Evolutionary conservation across 2,113 vertebrate species (phyloP).

Genomic region (Ctenomys sociabilis): DNA sequence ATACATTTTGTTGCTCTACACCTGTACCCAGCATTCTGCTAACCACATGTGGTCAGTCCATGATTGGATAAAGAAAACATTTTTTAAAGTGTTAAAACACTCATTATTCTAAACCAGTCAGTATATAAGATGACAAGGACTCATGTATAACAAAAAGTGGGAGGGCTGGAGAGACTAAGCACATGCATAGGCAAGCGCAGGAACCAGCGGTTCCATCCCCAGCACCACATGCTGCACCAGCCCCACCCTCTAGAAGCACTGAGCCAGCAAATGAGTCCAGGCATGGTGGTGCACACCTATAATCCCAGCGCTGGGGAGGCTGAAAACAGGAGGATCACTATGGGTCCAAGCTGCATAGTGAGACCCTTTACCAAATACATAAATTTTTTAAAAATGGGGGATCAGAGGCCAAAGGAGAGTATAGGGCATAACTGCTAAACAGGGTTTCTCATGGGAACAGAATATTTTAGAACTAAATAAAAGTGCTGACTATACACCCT

Average conservation of each 20-base stretch:
- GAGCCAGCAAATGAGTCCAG: no score
- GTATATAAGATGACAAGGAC: not conserved
- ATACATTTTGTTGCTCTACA: not conserved
- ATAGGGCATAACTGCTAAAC: not conserved
- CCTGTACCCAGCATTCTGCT: not conserved
- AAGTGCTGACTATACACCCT: not conserved
- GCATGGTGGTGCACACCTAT: no score
- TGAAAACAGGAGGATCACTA: no score
- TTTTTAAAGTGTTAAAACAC: not conserved
- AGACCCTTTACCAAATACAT: no score
- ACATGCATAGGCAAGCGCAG: no score
- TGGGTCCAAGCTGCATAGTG: no score
- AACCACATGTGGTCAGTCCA: not conserved
- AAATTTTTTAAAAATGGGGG: not conserved
- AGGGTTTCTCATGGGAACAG: not conserved
- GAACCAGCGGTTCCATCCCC: no score
- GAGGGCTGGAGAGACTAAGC: no score
- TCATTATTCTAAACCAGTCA: constrained; percentile 36
- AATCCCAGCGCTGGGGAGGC: no score
- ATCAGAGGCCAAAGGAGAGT: not conserved
- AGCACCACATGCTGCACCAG: no score
- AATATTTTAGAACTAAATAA: not conserved
- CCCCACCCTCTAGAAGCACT: no score
- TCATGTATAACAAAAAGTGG: constrained; percentile 6
- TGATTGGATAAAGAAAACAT: not conserved